Evolutionary conservation across 1,140 invertebrate species (phyloP).

Genomic region (Bombus superbus): DNA sequence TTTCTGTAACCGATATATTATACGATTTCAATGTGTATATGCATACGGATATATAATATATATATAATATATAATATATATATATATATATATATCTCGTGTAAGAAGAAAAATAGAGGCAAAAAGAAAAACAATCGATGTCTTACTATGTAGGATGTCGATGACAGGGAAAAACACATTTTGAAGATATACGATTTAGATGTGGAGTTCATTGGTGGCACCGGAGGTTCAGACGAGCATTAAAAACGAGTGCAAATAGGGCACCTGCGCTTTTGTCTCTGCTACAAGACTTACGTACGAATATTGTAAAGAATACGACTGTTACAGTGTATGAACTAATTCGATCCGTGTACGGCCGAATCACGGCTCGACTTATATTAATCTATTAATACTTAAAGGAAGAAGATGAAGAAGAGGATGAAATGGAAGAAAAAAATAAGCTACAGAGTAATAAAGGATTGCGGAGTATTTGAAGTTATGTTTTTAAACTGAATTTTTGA

Average conservation of each 20-base stretch:
- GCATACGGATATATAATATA: neutral
- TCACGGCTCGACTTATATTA: conserved; percentile 78
- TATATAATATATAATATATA: conserved; percentile 1
- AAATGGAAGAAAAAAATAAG: conserved; percentile 74
- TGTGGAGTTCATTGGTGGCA: conserved; percentile 53
- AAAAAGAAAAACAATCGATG: neutral
- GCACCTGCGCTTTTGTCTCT: conserved; percentile 79
- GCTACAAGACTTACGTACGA: conserved; percentile 79
- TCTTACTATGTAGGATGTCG: conserved; percentile 30
- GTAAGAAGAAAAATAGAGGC: neutral
- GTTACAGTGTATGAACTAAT: conserved; percentile 79
- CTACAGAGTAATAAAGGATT: conserved; percentile 80
- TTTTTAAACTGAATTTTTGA: conserved; percentile 83
- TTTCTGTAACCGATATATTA: conserved; percentile 31
- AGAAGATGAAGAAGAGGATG: conserved; percentile 73
- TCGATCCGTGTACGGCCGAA: conserved; percentile 73
- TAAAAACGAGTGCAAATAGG: conserved; percentile 70
- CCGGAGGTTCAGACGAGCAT: conserved; percentile 61
- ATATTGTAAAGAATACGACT: conserved; percentile 81
- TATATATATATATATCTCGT: neutral
- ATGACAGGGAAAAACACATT: neutral
- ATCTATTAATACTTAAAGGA: conserved; percentile 77
- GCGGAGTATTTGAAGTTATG: conserved; percentile 81
- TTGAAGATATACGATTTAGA: conserved; percentile 33
- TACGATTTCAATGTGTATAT: conserved; percentile 15